Conservation (phyloP, 2,888 invertebrate species). For the Sinhomidia bicolor region DNA sequence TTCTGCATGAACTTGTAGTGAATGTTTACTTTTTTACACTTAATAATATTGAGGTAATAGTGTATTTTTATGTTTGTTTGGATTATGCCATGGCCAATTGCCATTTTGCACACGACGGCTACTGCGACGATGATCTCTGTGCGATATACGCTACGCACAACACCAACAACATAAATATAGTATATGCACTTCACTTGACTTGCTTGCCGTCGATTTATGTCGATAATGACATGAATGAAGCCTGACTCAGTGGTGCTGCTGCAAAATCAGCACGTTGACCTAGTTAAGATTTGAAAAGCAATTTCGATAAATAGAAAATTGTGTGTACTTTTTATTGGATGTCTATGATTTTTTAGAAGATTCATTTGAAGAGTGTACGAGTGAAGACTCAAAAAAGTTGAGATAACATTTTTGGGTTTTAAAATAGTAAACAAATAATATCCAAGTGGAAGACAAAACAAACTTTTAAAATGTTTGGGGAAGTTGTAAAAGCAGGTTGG, state of each 20-base stretch:
- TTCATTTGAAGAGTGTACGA: neutral
- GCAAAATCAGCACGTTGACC: slow-evolving; percentile 44
- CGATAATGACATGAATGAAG: slow-evolving; percentile 55
- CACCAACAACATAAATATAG: neutral
- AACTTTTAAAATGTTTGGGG: slow-evolving; percentile 1
- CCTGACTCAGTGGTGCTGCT: slow-evolving; percentile 58
- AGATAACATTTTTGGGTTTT: neutral
- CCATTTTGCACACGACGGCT: slow-evolving; percentile 10
- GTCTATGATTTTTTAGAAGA: neutral
- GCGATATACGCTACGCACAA: neutral
- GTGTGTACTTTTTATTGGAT: slow-evolving; percentile 9
- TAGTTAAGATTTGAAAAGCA: slow-evolving; percentile 30
- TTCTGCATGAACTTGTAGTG: slow-evolving; percentile 16
- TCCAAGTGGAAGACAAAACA: slow-evolving; percentile 21
- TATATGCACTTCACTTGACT: slow-evolving; percentile 9
- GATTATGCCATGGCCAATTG: slow-evolving; percentile 42
- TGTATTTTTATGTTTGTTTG: slow-evolving; percentile 30
- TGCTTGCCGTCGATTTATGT: neutral
- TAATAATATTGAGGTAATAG: neutral
- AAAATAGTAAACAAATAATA: neutral
- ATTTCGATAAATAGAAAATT: slow-evolving; percentile 7
- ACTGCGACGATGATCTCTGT: slow-evolving; percentile 17
- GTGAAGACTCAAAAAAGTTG: neutral
- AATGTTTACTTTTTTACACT: slow-evolving; percentile 20
- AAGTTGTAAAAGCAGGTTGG: slow-evolving; percentile 24